These are phyloP conservation scores for Eulemur rubriventer DNA, from an alignment of 2,797 vertebrate species.

Conservation along the genomic window DNA sequence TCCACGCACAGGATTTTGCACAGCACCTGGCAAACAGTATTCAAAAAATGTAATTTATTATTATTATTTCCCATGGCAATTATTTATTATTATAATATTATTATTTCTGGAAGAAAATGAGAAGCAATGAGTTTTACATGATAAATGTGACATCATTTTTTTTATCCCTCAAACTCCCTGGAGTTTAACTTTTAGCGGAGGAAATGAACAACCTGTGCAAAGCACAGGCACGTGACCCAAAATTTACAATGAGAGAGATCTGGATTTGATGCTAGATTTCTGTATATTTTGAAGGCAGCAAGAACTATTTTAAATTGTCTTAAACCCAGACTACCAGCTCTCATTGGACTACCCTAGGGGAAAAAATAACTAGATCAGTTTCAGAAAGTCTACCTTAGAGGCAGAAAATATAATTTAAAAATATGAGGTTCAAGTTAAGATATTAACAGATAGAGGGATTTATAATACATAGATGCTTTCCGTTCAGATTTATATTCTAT, in stretches of 20 bases:
- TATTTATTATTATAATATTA: neutral
- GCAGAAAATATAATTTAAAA: neutral
- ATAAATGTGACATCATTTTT: neutral
- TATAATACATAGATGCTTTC: neutral
- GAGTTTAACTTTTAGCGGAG: neutral
- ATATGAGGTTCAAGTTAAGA: neutral
- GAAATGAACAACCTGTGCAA: neutral
- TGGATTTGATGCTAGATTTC: neutral
- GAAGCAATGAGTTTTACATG: neutral
- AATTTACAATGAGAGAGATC: neutral
- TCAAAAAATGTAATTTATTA: slow-evolving; percentile 6
- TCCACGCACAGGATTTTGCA: neutral
- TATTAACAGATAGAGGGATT: neutral
- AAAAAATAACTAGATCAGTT: neutral
- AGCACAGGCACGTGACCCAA: neutral
- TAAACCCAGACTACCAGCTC: neutral
- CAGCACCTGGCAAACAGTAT: neutral
- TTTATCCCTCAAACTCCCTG: neutral
- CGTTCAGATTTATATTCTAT: neutral
- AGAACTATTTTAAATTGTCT: neutral
- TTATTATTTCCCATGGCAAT: neutral
- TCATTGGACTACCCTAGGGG: neutral
- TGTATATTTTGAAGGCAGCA: neutral
- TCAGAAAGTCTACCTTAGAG: neutral
- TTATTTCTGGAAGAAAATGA: slow-evolving; percentile 16